Base-by-base conservation (phyloP, 1,140 invertebrate genomes). In the Sinella curviseta region DNA sequence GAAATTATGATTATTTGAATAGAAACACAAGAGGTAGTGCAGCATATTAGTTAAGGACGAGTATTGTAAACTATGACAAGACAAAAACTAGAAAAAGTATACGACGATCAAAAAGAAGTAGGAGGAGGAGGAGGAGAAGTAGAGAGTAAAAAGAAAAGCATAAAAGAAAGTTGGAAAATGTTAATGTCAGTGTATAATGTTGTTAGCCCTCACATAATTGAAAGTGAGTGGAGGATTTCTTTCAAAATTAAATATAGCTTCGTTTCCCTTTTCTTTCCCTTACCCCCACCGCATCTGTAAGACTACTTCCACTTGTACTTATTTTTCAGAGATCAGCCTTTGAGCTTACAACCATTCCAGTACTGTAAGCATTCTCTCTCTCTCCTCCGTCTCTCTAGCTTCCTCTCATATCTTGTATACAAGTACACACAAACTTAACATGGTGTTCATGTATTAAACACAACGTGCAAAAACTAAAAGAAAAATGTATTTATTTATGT, bases 171-270 rank as follows among this genome's bases (percentile, higher is more conserved):
- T 70, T 70, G 65, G 65, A 70, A n/a, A 70, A 70, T 70, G 65
- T 70, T 70, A 70, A 70, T 70, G 65, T 70, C 65, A 70, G 65
- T 30, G 26, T 70, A 70, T 70, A 70, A 70, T 70, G 65, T 70
- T 70, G 65, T 70, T 70, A 70, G 65, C 65, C 65, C 65, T 70
- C 65, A 70, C 65, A 70, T 70, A 70, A 70, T 70, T 70, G 65
- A 70, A 70, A 70, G 65, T 70, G 65, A 70, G 65, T 70, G 65
- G 65, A 70, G 65, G 65, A 70, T 70, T 70, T 70, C 65, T 30
- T 33, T 70, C 28, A 70, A 70, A 70, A 70, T 70, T 70, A 70
- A 70, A 70, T 70, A 70, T 70, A 70, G 65, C 65, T 70, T 33
- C 65, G 65, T 70, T 70, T 70, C 24, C 31, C 31, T 70, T 70